A percentile compares a stretch with the other conserved stretches of the same genome.
Conservation (phyloP, 2,888 invertebrate genomes). For the Copidosoma aretas region DNA sequence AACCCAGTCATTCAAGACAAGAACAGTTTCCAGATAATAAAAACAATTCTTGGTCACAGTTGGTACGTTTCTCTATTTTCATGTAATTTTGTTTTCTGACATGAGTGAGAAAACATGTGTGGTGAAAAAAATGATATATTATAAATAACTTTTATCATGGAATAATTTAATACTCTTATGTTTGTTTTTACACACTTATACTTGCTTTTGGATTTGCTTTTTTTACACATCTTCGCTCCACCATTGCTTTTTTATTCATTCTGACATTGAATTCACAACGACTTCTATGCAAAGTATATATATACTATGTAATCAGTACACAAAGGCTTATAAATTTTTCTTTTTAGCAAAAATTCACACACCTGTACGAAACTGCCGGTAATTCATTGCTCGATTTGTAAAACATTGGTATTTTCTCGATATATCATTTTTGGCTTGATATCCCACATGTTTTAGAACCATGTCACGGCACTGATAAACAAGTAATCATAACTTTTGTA, state of each 20-base stretch:
- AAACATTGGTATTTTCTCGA: too few relatives aligned
- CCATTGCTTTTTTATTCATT: too few relatives aligned
- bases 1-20: conserved; percentile 45
- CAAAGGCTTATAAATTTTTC: too few relatives aligned
- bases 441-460: not conserved
- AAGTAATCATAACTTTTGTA: conserved; percentile 17
- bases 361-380: too few relatives aligned
- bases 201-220: not conserved
- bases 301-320: too few relatives aligned
- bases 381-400: too few relatives aligned
- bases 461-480: not conserved
- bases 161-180: not conserved
- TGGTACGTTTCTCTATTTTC: conserved; percentile 28
- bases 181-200: not conserved
- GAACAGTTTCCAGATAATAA: conserved; percentile 45
- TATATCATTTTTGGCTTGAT: not conserved
- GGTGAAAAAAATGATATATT: too few relatives aligned
- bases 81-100: too few relatives aligned
- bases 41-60: conserved; percentile 45
- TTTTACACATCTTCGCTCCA: not conserved
- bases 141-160: not conserved
- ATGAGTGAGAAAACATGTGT: too few relatives aligned
- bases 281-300: too few relatives aligned
- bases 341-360: too few relatives aligned
- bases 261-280: too few relatives aligned